These are phyloP conservation scores for Forficula auricularia DNA, from an alignment of 1,140 invertebrate species.

Conservation along the genomic window DNA sequence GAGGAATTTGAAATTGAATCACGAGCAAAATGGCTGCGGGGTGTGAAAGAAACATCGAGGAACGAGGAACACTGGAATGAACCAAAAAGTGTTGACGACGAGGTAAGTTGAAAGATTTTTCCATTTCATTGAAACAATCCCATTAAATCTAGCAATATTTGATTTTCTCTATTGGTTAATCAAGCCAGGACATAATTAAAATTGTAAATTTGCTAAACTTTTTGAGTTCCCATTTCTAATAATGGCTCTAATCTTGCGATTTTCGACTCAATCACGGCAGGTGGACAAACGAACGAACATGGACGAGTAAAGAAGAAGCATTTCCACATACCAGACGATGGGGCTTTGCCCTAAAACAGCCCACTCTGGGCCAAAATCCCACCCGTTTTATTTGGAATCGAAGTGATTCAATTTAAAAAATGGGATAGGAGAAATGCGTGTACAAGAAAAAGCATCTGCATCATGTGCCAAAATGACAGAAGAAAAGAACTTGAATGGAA, in stretches of 20 bases:
- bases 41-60: slow-evolving; percentile 12
- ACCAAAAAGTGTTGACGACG: slow-evolving; percentile 15
- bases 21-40: slow-evolving; percentile 9
- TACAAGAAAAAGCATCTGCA: slow-evolving; percentile 16
- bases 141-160: background rate
- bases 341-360: slow-evolving; percentile 9
- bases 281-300: slow-evolving; percentile 15
- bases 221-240: no score
- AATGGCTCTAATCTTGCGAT: background rate
- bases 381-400: slow-evolving; percentile 7
- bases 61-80: slow-evolving; percentile 13
- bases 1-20: no score
- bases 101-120: slow-evolving; percentile 10
- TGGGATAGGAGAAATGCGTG: slow-evolving; percentile 17
- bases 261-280: slow-evolving; percentile 14
- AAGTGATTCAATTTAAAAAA: slow-evolving; percentile 8
- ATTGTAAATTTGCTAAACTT: no score
- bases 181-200: no score
- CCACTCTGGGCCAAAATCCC: slow-evolving; percentile 5
- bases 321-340: slow-evolving; percentile 14
- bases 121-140: background rate
- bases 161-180: no score
- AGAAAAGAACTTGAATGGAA: slow-evolving; percentile 21
- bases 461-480: slow-evolving; percentile 22
- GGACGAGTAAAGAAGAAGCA: slow-evolving; percentile 12